Conservation (phyloP, 2,113 vertebrate species). For the Callionymus lyra region DNA sequence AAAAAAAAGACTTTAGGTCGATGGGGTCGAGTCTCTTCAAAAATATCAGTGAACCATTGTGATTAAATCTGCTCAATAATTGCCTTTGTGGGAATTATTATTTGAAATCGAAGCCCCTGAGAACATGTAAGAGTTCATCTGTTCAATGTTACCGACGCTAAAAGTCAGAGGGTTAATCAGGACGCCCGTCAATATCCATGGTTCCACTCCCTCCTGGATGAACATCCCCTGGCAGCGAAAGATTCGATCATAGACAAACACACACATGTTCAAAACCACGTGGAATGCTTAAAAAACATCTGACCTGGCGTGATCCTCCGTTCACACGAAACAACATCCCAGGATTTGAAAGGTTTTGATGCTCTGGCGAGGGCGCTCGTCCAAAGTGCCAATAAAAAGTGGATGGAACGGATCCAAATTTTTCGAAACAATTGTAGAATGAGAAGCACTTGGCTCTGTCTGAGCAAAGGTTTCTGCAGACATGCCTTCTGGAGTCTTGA, state of each 20-base stretch:
- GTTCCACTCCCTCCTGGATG: slow-evolving; percentile 19
- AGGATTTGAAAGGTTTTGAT: slow-evolving; percentile 32
- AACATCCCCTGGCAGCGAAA: slow-evolving; percentile 13
- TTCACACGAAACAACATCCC: slow-evolving; percentile 42
- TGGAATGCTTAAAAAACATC: slow-evolving; percentile 23
- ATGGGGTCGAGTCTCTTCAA: slow-evolving; percentile 2
- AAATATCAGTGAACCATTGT: slow-evolving; percentile 24
- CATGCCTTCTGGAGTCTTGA: slow-evolving; percentile 49
- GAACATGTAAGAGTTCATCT: slow-evolving; percentile 30
- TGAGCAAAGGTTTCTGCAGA: slow-evolving; percentile 35
- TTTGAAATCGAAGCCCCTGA: slow-evolving; percentile 41
- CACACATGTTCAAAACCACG: slow-evolving; percentile 26
- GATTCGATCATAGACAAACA: slow-evolving; percentile 28
- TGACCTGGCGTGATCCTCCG: slow-evolving; percentile 27
- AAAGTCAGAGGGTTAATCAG: slow-evolving; percentile 23
- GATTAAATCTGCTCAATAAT: slow-evolving; percentile 32
- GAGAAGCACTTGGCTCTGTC: slow-evolving; percentile 36
- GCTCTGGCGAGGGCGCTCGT: slow-evolving; percentile 34
- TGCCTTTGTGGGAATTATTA: slow-evolving; percentile 16
- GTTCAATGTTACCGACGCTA: slow-evolving; percentile 34
- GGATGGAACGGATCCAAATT: slow-evolving; percentile 33
- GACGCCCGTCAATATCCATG: slow-evolving; percentile 19
- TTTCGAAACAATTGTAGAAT: slow-evolving; percentile 43
- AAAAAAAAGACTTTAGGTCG: too few species aligned
- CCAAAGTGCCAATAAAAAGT: slow-evolving; percentile 70